A percentile compares a stretch with the other conserved stretches of the same genome.
Evolutionary conservation across 2,113 vertebrate species (phyloP).

Genomic region (Campylomormyrus numenius): DNA sequence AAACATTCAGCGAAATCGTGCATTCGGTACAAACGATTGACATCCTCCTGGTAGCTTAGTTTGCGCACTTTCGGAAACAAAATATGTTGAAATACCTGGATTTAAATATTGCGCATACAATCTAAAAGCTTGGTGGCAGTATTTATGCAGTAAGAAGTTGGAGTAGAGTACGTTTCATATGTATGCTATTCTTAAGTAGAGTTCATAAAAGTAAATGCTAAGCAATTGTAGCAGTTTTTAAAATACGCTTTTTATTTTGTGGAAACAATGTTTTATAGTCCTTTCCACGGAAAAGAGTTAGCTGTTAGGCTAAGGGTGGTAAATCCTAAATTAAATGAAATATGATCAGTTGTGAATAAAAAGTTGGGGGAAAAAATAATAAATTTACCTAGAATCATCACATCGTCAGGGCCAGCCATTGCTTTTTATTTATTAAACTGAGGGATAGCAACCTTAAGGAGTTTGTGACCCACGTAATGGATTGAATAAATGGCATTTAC

Average conservation of each 20-base stretch:
- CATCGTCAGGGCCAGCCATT: background rate
- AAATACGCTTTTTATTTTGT: background rate
- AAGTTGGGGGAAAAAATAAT: background rate
- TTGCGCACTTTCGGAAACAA: background rate
- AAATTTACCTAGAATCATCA: background rate
- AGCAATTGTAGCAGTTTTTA: background rate
- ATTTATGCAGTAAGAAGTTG: background rate
- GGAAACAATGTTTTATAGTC: background rate
- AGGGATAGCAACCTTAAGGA: background rate
- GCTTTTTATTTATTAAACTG: background rate
- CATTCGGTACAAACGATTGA: background rate
- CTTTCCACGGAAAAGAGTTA: background rate
- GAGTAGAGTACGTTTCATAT: background rate
- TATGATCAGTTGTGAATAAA: background rate
- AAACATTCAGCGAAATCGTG: slow-evolving; percentile 25
- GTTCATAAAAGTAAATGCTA: background rate
- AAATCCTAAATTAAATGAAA: background rate
- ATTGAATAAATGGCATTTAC: background rate
- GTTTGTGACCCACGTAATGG: background rate
- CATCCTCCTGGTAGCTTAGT: background rate
- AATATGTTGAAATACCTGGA: background rate
- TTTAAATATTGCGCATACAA: background rate
- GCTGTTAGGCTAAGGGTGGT: background rate
- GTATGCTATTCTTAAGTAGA: background rate
- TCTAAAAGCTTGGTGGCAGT: background rate